Evolutionary conservation across 2,888 invertebrate genomes (phyloP).

Genomic region (Volucella inanis): DNA sequence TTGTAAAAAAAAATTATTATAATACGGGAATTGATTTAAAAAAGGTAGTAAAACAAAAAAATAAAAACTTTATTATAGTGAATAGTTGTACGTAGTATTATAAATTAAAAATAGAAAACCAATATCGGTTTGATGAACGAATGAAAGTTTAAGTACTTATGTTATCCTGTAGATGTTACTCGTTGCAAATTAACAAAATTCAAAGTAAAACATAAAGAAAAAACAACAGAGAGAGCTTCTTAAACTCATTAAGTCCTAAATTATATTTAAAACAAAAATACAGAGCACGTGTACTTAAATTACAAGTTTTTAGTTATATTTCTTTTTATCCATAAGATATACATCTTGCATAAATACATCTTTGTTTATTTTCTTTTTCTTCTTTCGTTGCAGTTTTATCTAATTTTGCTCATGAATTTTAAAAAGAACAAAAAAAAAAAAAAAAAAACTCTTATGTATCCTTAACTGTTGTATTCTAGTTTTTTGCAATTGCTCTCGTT

Average conservation of each 20-base stretch:
- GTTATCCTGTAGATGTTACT: slow-evolving; percentile 38
- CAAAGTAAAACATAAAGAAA: background rate
- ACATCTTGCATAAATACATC: background rate
- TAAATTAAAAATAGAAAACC: slow-evolving; percentile 21
- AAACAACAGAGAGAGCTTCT: slow-evolving; percentile 22
- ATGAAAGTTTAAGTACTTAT: background rate
- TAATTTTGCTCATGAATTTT: slow-evolving; percentile 6
- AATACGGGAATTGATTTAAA: slow-evolving; percentile 26
- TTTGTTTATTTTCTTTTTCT: slow-evolving; percentile 16
- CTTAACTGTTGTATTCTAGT: slow-evolving; percentile 40
- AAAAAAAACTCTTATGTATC: background rate
- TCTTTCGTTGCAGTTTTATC: slow-evolving; percentile 8
- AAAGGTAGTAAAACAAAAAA: background rate
- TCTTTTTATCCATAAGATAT: background rate
- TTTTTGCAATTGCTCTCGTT: slow-evolving; percentile 25
- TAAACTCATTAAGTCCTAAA: slow-evolving; percentile 44
- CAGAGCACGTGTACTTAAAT: background rate
- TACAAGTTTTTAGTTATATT: slow-evolving; percentile 13
- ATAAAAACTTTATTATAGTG: slow-evolving; percentile 9
- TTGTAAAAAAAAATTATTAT: background rate
- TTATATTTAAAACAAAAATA: background rate
- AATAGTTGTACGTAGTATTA: slow-evolving; percentile 41
- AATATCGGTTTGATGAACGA: background rate
- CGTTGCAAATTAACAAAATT: slow-evolving; percentile 12
- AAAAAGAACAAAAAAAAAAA: slow-evolving; percentile 12